Conservation (phyloP, 2,113 vertebrate genomes). For the Ochotona princeps region DNA sequence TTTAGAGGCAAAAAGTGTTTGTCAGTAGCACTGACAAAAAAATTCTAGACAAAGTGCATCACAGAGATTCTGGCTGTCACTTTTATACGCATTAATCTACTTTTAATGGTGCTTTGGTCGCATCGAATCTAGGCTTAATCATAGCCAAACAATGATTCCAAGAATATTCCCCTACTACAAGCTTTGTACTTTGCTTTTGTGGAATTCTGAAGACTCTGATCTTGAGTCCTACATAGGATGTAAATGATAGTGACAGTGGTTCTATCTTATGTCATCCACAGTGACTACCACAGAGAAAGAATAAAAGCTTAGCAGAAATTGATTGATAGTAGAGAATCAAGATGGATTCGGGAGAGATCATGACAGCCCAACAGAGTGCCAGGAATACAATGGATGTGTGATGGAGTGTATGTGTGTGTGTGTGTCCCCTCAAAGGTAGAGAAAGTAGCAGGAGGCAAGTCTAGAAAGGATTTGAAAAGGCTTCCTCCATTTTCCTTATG, state of each 20-base stretch:
- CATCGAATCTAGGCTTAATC: background rate
- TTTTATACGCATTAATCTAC: background rate
- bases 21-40: slow-evolving; percentile 3
- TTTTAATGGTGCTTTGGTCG: slow-evolving; percentile 21
- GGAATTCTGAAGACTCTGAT: background rate
- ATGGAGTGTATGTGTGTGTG: background rate
- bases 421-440: background rate
- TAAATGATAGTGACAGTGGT: background rate
- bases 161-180: background rate
- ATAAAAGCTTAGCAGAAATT: background rate
- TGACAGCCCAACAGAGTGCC: background rate
- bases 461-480: background rate
- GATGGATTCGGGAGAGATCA: background rate
- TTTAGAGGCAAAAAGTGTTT: background rate
- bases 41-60: slow-evolving; percentile 38
- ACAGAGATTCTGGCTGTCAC: background rate
- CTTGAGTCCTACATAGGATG: background rate
- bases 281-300: background rate
- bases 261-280: background rate
- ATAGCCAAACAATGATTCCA: background rate
- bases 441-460: background rate
- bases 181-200: background rate
- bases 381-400: background rate
- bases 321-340: background rate
- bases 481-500: background rate